Conservation (phyloP, 2,113 vertebrate genomes). For the Cygnus buccinator region DNA sequence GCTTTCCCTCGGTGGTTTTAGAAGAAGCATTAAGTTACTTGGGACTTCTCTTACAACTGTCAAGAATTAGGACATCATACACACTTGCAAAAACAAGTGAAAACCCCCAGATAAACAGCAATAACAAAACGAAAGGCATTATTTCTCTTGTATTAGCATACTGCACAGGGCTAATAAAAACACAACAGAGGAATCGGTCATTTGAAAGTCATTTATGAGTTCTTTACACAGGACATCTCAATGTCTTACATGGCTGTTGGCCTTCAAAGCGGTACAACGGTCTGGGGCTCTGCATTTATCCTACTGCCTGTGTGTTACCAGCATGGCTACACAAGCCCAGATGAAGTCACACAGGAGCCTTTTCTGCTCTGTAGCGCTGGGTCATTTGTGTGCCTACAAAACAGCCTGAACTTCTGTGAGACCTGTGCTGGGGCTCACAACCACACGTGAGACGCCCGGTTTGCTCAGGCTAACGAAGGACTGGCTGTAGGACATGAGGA, state of each 20-base stretch:
- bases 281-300: background rate
- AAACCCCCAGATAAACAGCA: background rate
- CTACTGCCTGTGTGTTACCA: background rate
- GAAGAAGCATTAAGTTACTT: background rate
- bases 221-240: background rate
- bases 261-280: background rate
- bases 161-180: background rate
- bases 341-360: fast-evolving
- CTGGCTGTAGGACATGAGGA: too few species aligned
- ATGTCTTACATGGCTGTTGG: background rate
- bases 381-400: background rate
- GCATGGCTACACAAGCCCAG: background rate
- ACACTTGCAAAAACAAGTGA: background rate
- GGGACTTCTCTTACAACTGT: background rate
- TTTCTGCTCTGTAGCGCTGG: background rate
- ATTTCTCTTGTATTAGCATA: background rate
- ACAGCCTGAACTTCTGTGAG: fast-evolving
- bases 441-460: fast-evolving
- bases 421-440: background rate
- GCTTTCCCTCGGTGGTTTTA: background rate
- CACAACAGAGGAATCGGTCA: background rate
- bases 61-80: fast-evolving
- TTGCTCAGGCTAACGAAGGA: background rate
- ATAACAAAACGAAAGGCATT: background rate
- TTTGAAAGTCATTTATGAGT: background rate